These are phyloP conservation scores for Elephantulus edwardii DNA, from an alignment of 2,113 vertebrate species.

Conservation along the genomic window DNA sequence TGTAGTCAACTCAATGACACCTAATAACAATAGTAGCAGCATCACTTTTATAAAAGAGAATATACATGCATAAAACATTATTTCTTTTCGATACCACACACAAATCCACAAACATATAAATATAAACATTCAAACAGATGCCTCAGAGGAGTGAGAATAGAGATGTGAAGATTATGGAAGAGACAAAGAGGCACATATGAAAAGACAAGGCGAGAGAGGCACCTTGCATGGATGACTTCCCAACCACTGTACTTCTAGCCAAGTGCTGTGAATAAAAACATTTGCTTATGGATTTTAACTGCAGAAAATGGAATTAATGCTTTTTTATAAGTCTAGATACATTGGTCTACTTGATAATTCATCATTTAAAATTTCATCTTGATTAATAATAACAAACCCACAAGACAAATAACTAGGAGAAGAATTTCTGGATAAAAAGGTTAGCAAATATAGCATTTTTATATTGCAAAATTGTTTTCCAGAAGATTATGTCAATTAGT, in stretches of 20 bases:
- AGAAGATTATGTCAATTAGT: background rate
- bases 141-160: background rate
- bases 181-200: background rate
- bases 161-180: background rate
- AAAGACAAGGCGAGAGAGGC: background rate
- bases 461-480: background rate
- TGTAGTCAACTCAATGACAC: no score
- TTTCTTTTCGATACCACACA: background rate
- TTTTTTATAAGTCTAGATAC: background rate
- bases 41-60: background rate
- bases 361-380: background rate
- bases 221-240: rapidly evolving
- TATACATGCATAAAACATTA: background rate
- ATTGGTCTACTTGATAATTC: background rate
- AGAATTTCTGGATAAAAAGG: background rate
- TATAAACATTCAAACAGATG: background rate
- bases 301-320: background rate
- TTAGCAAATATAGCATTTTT: background rate
- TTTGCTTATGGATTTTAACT: background rate
- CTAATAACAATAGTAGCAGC: no score
- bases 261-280: background rate
- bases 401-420: background rate
- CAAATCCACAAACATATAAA: background rate
- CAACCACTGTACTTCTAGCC: background rate
- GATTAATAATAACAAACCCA: background rate